phyloP scores from a whole-genome alignment of 1,140 invertebrate genomes.

The Micrasema longulum region DNA sequence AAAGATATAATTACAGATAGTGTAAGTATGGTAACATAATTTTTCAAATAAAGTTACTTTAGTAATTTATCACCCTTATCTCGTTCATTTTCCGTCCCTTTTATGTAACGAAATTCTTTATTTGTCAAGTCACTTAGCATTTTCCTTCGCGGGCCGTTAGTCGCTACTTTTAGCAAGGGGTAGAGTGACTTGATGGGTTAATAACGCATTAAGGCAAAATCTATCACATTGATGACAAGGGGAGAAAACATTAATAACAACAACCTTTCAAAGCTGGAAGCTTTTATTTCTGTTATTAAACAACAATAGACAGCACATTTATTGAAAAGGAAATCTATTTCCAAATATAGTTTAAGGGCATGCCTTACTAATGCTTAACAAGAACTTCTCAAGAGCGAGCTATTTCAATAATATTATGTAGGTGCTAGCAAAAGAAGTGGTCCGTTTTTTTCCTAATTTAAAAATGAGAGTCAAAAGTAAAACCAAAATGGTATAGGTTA shows the following conservation, averaged over 20 bases:
- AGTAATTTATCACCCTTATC: slow-evolving; percentile 55
- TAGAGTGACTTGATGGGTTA: slow-evolving; percentile 31
- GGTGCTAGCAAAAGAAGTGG: too few species aligned
- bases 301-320: too few species aligned
- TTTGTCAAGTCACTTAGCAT: slow-evolving; percentile 42
- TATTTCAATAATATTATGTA: too few species aligned
- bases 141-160: slow-evolving; percentile 20
- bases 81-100: slow-evolving; percentile 33
- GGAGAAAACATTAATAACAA: slow-evolving; percentile 30
- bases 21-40: slow-evolving; percentile 52
- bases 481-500: too few species aligned
- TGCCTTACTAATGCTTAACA: too few species aligned
- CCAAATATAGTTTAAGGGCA: slow-evolving; percentile 37
- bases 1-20: too few species aligned
- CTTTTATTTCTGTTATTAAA: neutral
- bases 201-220: slow-evolving; percentile 41
- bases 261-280: slow-evolving; percentile 22
- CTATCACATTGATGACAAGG: slow-evolving; percentile 37
- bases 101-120: slow-evolving; percentile 45
- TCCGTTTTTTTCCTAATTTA: too few species aligned
- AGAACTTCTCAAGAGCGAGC: too few species aligned
- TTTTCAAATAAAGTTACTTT: slow-evolving; percentile 54
- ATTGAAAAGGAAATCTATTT: slow-evolving; percentile 39
- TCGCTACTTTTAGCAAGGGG: slow-evolving; percentile 26
- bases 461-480: too few species aligned